phyloP scores from a whole-genome alignment of 2,113 vertebrate species.

The Siniperca knerii region DNA sequence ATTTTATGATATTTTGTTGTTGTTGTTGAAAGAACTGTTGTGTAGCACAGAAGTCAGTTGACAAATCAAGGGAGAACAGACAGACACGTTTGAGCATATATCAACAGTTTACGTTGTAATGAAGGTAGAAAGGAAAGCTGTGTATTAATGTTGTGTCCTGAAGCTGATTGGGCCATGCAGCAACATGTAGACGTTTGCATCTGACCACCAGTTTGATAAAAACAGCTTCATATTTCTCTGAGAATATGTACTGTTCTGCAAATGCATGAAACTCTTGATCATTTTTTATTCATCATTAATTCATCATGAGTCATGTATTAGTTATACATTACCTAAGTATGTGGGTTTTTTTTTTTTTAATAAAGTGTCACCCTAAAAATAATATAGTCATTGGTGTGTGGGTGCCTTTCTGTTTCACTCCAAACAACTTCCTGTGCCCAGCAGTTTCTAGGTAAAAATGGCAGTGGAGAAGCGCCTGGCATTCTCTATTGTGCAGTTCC shows the following conservation, averaged over 20 bases:
- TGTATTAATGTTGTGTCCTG: neutral
- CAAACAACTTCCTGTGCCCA: conserved; percentile 30
- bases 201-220: neutral
- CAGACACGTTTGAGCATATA: neutral
- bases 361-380: conserved; percentile 5
- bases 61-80: neutral
- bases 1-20: neutral
- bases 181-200: neutral
- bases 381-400: neutral
- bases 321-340: neutral
- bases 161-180: neutral
- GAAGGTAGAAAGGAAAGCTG: neutral
- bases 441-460: conserved; percentile 86
- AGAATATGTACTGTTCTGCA: neutral
- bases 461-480: conserved; percentile 94
- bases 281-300: neutral
- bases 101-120: too few relatives aligned
- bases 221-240: neutral
- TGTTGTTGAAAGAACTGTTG: neutral
- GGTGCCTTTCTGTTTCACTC: conserved; percentile 10
- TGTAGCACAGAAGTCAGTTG: neutral
- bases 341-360: neutral
- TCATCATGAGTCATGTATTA: neutral
- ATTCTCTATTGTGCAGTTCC: conserved; percentile 96
- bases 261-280: neutral